Evolutionary conservation across 2,113 vertebrate genomes (phyloP), one percentile per base, ranked within the genome.

Genomic region (Ictalurus furcatus): DNA sequence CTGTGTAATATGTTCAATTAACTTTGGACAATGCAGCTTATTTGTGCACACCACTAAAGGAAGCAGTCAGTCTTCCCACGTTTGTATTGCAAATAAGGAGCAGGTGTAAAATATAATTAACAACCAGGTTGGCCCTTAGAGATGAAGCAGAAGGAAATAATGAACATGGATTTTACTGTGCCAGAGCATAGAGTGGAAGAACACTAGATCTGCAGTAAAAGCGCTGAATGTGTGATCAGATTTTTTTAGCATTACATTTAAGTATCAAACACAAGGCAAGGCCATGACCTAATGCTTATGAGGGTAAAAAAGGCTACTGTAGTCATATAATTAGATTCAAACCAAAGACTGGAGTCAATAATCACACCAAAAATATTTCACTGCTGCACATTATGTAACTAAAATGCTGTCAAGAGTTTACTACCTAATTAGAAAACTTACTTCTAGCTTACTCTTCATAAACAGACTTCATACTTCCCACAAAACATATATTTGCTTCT

Each of bases 41-140:
- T 84, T 88, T 88, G 40, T 34, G 69, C 69, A 84, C 87, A 61
- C 63, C 65, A 58, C 30, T 34, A 40, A 61, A 74, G 52, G 56
- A 74, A 82, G 67, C 67, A 88, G 6, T 63, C 69, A 65, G 37
- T 54, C 71, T 85, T 88, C n/a, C 12, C 16, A 59, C 52, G 5
- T 85, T 65, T 84, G 71, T 88, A 78, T 37, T 74, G 67, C 67
- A 88, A 88, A 88, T 84, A 88, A 84, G 82, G 58, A 85, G 81
- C 88, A 88, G 88, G 88, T 88, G 88, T 88, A 61, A 85, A 76
- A 76, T 78, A 85, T 78, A 85, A 88, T 88, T 88, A 85, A 30
- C 82, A 88, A 54, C 54, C 44, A 78, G 58, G 37, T 63, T 78
- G 81, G 56, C 40, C 71, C 81, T 34, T 74, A 85, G 82, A 88